Conservation (phyloP, 2,797 vertebrate species). For the Spinibarbus caldwelli region DNA sequence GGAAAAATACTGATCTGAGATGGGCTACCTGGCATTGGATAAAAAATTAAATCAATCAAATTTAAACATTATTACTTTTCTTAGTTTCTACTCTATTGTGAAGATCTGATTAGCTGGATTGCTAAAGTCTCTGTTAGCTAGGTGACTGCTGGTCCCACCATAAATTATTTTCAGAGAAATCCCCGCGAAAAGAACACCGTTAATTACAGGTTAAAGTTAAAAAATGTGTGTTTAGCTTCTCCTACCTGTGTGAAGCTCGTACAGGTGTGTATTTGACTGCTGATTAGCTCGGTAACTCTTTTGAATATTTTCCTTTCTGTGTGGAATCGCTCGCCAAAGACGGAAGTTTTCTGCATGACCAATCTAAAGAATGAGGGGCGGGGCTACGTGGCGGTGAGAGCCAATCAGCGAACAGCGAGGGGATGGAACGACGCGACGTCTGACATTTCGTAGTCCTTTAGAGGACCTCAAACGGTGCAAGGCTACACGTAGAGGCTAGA, state of each 20-base stretch:
- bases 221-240: background rate
- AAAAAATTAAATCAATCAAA: background rate
- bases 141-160: constrained; percentile 12
- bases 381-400: constrained; percentile 14
- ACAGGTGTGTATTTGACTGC: constrained; percentile 9
- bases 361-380: constrained; percentile 54
- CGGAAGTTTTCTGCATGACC: constrained; percentile 64
- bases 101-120: constrained; percentile 32
- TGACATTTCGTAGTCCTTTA: constrained; percentile 56
- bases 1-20: background rate
- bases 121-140: constrained; percentile 33
- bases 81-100: background rate
- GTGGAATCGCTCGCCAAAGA: constrained; percentile 49
- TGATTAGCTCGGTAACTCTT: constrained; percentile 21
- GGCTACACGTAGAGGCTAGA: rapidly evolving
- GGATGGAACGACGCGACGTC: background rate
- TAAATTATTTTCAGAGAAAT: background rate
- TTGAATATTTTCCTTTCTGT: constrained; percentile 46
- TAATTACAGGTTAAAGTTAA: background rate
- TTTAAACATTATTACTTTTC: background rate
- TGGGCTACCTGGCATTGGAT: background rate
- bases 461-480: too few relatives aligned
- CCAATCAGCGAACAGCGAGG: constrained; percentile 47
- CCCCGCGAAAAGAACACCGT: background rate
- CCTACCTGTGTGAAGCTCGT: constrained; percentile 26